These are phyloP conservation scores for Odontothrips loti DNA, from an alignment of 2,888 invertebrate genomes.

Conservation along the genomic window DNA sequence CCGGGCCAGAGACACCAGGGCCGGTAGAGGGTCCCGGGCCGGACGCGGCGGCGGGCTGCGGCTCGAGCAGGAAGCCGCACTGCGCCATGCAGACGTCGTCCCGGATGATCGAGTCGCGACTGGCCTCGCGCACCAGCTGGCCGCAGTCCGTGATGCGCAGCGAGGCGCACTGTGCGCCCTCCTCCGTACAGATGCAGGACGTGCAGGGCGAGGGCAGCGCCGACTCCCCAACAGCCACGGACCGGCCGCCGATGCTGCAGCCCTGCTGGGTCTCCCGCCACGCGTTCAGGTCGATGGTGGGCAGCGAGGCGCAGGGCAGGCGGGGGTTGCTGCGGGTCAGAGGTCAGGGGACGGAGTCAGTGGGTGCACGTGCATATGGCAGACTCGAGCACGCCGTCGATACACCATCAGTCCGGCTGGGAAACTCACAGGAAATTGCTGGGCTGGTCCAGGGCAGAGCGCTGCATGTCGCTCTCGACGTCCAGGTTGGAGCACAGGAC, in stretches of 20 bases:
- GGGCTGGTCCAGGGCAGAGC: conserved; percentile 84
- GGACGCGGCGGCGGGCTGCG: conserved; percentile 39
- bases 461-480: conserved; percentile 67
- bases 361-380: too few species aligned
- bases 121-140: conserved; percentile 75
- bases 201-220: conserved; percentile 88
- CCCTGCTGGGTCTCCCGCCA: conserved; percentile 79
- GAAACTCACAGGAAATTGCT: conserved; percentile 73
- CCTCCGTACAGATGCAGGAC: conserved; percentile 78
- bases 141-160: conserved; percentile 82
- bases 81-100: conserved; percentile 90
- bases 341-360: background rate
- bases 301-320: conserved; percentile 76
- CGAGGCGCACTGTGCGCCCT: conserved; percentile 85
- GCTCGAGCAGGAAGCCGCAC: conserved; percentile 66
- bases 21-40: background rate
- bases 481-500: conserved; percentile 88
- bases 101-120: conserved; percentile 71
- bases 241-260: conserved; percentile 74
- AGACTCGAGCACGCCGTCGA: too few species aligned
- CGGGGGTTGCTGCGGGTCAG: conserved; percentile 65
- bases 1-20: background rate
- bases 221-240: conserved; percentile 73
- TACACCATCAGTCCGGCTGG: too few species aligned
- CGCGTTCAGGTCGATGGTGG: conserved; percentile 72